phyloP scores from a whole-genome alignment of 2,888 invertebrate species.

The Exephanes ischioxanthus region DNA sequence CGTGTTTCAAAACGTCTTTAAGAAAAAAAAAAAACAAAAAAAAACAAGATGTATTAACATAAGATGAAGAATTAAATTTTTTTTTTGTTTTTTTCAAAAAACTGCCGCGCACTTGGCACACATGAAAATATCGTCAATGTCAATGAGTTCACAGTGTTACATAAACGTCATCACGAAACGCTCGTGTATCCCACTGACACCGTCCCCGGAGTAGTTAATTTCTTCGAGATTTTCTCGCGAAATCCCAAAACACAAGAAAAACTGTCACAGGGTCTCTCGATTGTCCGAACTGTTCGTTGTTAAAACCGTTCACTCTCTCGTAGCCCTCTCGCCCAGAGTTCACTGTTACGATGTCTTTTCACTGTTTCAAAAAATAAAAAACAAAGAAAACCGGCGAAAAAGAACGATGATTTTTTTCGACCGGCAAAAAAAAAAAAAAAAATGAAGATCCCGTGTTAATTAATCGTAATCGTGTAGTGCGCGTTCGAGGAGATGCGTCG shows the following conservation, averaged over 20 bases:
- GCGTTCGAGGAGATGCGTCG: not conserved
- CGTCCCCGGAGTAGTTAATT: not conserved
- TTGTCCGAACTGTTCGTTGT: not conserved
- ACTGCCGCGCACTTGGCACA: slow-evolving; percentile 24
- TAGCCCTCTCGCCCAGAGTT: not conserved
- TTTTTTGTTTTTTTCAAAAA: not conserved
- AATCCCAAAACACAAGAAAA: not conserved
- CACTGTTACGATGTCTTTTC: not conserved
- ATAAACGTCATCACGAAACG: slow-evolving; percentile 10
- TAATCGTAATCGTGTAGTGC: not conserved
- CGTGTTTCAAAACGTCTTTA: not conserved
- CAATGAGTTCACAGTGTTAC: not conserved
- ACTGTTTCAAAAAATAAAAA: not conserved
- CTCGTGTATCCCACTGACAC: slow-evolving; percentile 9
- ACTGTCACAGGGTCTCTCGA: slow-evolving; percentile 14
- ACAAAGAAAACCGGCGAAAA: not conserved
- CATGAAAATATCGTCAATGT: slow-evolving; percentile 16
- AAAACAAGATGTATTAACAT: not conserved
- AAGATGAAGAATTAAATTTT: not conserved
- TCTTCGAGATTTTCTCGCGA: not conserved
- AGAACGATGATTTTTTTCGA: not conserved
- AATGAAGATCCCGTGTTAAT: not conserved
- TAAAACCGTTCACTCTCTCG: not conserved
- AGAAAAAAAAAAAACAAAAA: not conserved
- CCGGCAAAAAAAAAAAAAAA: too few relatives aligned